phyloP scores from a whole-genome alignment of 2,113 vertebrate species.

The Apteryx owenii region DNA sequence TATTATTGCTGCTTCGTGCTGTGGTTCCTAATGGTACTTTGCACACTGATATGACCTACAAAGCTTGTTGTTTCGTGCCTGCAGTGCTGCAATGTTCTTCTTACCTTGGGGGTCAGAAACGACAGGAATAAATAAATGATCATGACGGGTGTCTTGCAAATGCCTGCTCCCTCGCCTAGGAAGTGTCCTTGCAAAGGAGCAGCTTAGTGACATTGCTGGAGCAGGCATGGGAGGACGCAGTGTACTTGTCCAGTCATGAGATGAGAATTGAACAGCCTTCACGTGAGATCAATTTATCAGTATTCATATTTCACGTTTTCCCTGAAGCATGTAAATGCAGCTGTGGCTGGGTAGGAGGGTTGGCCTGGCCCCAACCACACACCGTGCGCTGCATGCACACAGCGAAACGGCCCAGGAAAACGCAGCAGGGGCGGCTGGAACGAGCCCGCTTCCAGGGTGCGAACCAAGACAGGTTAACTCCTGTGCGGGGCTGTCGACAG shows the following conservation, averaged over 20 bases:
- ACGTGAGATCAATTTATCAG: rapidly evolving
- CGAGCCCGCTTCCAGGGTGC: not conserved
- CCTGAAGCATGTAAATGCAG: rapidly evolving
- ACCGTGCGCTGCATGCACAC: rapidly evolving
- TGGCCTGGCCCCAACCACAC: not conserved
- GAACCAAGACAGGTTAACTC: not conserved
- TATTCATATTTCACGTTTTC: not conserved
- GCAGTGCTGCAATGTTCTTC: conserved; percentile 27
- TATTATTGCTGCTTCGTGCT: not conserved
- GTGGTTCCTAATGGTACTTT: conserved; percentile 36
- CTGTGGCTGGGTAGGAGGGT: not conserved
- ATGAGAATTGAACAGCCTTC: rapidly evolving
- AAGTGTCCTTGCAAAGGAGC: conserved; percentile 28
- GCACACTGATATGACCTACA: not conserved
- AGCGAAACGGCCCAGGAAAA: not conserved
- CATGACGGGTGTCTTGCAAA: not conserved
- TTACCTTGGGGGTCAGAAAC: conserved; percentile 36
- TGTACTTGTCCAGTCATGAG: rapidly evolving
- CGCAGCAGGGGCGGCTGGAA: not conserved
- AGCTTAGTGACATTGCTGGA: not conserved
- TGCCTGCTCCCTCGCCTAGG: not conserved
- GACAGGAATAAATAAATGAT: conserved; percentile 29
- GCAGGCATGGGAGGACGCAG: not conserved
- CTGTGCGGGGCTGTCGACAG: not conserved
- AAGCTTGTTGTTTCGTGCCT: conserved; percentile 39